A percentile compares a stretch with the other conserved stretches of the same genome.
These are phyloP conservation scores for Myopa testacea DNA, from an alignment of 2,888 invertebrate genomes.

Conservation along the genomic window DNA sequence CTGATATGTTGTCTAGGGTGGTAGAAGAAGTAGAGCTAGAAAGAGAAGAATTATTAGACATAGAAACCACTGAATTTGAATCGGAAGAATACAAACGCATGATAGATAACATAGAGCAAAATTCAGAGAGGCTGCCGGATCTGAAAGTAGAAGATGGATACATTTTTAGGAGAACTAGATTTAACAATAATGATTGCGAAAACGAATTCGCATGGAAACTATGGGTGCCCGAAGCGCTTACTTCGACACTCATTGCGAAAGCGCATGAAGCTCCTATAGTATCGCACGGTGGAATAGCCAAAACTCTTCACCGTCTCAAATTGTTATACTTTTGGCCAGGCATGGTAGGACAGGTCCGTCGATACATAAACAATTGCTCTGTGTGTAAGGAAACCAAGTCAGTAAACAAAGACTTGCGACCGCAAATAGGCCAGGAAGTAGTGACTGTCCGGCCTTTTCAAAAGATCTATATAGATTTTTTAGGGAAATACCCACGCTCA, in stretches of 20 bases:
- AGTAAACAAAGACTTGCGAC: too few relatives aligned
- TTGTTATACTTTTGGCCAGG: not conserved
- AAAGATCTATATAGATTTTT: constrained; percentile 43
- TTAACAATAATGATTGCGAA: not conserved
- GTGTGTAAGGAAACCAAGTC: too few relatives aligned
- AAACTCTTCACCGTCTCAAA: constrained; percentile 18
- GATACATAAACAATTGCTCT: too few relatives aligned
- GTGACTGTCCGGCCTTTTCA: not conserved
- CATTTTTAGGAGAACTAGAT: constrained; percentile 12
- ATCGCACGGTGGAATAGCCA: constrained; percentile 22
- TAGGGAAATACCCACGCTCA: not conserved
- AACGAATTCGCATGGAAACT: constrained; percentile 36
- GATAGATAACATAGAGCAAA: not conserved
- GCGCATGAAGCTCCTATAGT: constrained; percentile 20
- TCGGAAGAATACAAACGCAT: not conserved
- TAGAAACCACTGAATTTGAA: not conserved
- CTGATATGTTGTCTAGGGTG: not conserved
- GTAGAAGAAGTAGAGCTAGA: not conserved
- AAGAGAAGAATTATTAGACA: not conserved
- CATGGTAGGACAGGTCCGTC: not conserved
- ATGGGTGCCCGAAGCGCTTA: constrained; percentile 30
- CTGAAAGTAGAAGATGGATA: constrained; percentile 13
- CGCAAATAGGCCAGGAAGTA: too few relatives aligned
- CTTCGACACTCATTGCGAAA: not conserved
- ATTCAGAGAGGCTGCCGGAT: constrained; percentile 1